A percentile compares a stretch with the other conserved stretches of the same genome.
Conservation (phyloP, 2,888 invertebrate genomes). For the Morpho helenor region DNA sequence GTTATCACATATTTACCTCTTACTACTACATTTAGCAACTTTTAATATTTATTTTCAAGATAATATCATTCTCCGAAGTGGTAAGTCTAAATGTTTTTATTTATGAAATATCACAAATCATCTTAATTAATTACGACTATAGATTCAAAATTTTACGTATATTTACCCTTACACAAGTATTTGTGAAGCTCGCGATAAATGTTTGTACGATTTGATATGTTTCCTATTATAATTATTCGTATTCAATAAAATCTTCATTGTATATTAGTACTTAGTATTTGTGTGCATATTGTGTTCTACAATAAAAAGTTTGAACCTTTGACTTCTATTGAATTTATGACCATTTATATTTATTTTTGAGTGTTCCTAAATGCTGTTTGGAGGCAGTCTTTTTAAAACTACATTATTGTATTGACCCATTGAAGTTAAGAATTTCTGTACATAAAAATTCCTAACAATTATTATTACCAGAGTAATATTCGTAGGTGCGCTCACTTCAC, state of each 20-base stretch:
- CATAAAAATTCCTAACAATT: too few relatives aligned
- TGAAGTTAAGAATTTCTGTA: too few relatives aligned
- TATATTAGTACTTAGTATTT: not conserved
- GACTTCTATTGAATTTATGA: too few relatives aligned
- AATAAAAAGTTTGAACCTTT: too few relatives aligned
- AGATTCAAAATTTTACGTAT: slow-evolving; percentile 4
- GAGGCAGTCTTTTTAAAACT: too few relatives aligned
- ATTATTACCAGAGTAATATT: too few relatives aligned
- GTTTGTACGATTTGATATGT: slow-evolving; percentile 24
- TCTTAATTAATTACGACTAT: not conserved
- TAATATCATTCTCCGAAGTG: not conserved
- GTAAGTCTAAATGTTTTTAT: too few relatives aligned
- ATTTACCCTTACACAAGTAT: slow-evolving; percentile 3
- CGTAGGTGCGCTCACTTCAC: too few relatives aligned
- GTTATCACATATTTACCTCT: slow-evolving; percentile 7
- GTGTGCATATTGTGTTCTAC: not conserved
- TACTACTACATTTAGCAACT: slow-evolving; percentile 1
- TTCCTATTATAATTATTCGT: slow-evolving; percentile 23
- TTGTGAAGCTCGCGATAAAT: slow-evolving; percentile 10
- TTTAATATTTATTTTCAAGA: not conserved
- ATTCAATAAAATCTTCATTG: not conserved
- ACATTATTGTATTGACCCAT: too few relatives aligned
- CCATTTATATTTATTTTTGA: too few relatives aligned
- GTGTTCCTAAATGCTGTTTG: too few relatives aligned
- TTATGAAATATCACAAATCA: not conserved